These are phyloP conservation scores for Pyrrhia umbra DNA, from an alignment of 2,888 invertebrate genomes.

Conservation along the genomic window DNA sequence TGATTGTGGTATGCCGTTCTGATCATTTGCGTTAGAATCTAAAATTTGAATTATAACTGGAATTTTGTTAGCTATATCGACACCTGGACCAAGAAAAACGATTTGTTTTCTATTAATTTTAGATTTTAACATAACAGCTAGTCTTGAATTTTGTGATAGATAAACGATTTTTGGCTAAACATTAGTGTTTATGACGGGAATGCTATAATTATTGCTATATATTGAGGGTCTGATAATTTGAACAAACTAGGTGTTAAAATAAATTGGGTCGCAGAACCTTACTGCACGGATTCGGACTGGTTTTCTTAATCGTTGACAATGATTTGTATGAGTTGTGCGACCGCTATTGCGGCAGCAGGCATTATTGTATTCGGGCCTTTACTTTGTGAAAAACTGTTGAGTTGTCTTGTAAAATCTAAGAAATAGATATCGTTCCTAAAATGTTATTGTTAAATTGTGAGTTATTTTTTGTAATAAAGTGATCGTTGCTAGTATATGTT, in stretches of 20 bases:
- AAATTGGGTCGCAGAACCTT: background rate
- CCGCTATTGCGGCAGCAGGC: constrained; percentile 62
- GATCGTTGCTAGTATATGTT: background rate
- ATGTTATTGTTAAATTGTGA: background rate
- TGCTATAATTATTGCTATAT: background rate
- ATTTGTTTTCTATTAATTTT: too few species aligned
- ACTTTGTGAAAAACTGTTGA: constrained; percentile 67
- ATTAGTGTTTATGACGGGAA: background rate
- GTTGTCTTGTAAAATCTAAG: constrained; percentile 57
- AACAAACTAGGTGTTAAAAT: background rate
- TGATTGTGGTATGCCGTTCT: constrained; percentile 68
- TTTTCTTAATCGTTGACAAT: constrained; percentile 51
- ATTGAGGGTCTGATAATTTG: background rate
- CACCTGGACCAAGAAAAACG: background rate
- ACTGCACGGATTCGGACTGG: background rate
- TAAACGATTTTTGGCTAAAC: too few species aligned
- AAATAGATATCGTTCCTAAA: constrained; percentile 39
- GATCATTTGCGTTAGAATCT: constrained; percentile 5
- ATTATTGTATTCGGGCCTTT: constrained; percentile 68
- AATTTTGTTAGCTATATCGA: background rate
- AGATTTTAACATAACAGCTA: background rate
- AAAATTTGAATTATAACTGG: too few species aligned
- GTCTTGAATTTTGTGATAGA: constrained; percentile 2
- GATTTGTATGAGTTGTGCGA: constrained; percentile 69
- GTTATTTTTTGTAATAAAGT: constrained; percentile 7